Evolutionary conservation across 2,113 vertebrate genomes (phyloP), one percentile per base, ranked within the genome.

Genomic region (Osmerus eperlanus): DNA sequence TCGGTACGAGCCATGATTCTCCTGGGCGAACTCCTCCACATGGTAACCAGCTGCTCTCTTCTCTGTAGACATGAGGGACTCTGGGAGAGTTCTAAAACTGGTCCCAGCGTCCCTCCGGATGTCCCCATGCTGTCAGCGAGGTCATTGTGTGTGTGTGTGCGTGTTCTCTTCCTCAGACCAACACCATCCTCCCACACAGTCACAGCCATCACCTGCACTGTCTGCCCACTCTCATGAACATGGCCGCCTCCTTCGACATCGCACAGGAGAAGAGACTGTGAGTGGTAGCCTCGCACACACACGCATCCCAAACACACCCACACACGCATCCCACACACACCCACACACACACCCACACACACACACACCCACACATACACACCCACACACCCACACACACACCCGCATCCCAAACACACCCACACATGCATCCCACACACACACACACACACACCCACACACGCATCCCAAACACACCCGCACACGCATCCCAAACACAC

Each of bases 161-260:
- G 13, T 51, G 32, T 51, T 53, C 28, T 67, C 65, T 78, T 70
- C 61, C 18, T 32, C 77, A 98, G 97, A 97, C 97, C 84, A 98
- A 98, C 87, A 98, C 95, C 87, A 98, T 99, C 81, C 96, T 99
- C 85, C 97, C 97, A 79, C 96, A 98, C 85, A 95, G 94, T 68
- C 97, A 99, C 78, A 99, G 96, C 83, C 96, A 98, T 90, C 96
- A 99, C 87, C 91, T 99, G 79, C 97, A 99, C 89, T 98, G 97
- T 83, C 93, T 99, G 75, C 97, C 97, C 71, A 98, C 96, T n/a
- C 90, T 99, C 79, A 98, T 98, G 93, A 98, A 97, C 82, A 95
- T 98, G 96, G 97, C 97, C 4, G 97, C 97, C 58, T 98, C 97
- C 25, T 99, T 98, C 77, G 96, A 98, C 89, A 99, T 99, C 81